Percentiles rank a stretch among this genome's conserved stretches.
Conservation (phyloP, 1,140 invertebrate species). For the Vanessa tameamea region DNA sequence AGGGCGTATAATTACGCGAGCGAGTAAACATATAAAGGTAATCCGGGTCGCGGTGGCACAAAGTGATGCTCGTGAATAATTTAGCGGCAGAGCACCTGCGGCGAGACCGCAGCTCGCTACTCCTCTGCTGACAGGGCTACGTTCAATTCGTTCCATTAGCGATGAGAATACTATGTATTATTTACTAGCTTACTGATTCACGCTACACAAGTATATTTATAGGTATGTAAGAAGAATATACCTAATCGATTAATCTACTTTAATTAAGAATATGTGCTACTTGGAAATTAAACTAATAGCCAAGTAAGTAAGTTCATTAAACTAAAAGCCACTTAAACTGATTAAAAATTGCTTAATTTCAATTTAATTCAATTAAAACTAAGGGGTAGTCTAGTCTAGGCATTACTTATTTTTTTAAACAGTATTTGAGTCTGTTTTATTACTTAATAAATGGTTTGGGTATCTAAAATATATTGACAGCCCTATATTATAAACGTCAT, state of each 20-base stretch:
- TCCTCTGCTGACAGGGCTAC: conserved; percentile 38
- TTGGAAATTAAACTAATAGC: no score
- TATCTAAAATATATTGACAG: conserved; percentile 23
- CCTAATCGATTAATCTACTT: background rate
- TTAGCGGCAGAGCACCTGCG: conserved; percentile 70
- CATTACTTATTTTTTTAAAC: no score
- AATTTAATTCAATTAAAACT: no score
- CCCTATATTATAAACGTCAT: conserved; percentile 47
- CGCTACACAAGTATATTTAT: background rate
- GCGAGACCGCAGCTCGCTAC: conserved; percentile 54
- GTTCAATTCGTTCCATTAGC: conserved; percentile 5
- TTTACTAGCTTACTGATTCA: conserved; percentile 28
- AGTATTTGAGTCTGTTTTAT: background rate
- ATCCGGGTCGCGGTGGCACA: conserved; percentile 77
- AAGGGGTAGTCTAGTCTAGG: no score
- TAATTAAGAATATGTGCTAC: no score
- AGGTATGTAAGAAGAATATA: background rate
- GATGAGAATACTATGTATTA: conserved; percentile 6
- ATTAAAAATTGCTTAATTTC: no score
- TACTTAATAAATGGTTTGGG: background rate
- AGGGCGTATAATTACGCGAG: conserved; percentile 78
- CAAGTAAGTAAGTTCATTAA: no score
- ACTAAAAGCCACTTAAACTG: no score
- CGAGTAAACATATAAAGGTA: conserved; percentile 78
- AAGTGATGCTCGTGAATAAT: conserved; percentile 78